Conservation (phyloP, 2,888 invertebrate genomes). For the Thecophora atra region DNA sequence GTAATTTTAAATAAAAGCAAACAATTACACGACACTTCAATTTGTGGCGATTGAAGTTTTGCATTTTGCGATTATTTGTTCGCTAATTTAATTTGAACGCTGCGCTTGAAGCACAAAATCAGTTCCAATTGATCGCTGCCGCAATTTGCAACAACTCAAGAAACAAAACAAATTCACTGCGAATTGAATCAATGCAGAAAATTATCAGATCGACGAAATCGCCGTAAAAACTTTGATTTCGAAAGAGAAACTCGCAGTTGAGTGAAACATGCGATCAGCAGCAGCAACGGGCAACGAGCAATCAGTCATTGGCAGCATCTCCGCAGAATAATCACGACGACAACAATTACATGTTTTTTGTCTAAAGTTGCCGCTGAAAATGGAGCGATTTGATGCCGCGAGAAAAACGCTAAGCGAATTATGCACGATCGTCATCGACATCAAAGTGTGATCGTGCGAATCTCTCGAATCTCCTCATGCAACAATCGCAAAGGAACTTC, state of each 20-base stretch:
- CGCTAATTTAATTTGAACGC: too few species aligned
- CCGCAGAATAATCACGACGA: background rate
- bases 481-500: background rate
- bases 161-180: slow-evolving; percentile 11
- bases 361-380: slow-evolving; percentile 20
- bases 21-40: too few species aligned
- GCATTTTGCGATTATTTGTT: background rate
- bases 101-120: too few species aligned
- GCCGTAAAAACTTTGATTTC: background rate
- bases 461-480: background rate
- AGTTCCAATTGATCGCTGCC: too few species aligned
- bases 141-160: background rate
- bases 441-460: slow-evolving; percentile 9
- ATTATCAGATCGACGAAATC: background rate
- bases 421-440: slow-evolving; percentile 4
- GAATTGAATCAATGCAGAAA: background rate
- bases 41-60: too few species aligned
- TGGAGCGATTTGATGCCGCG: slow-evolving; percentile 9
- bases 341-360: slow-evolving; percentile 10
- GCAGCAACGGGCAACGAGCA: background rate
- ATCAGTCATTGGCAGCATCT: background rate
- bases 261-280: background rate
- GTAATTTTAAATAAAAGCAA: too few species aligned
- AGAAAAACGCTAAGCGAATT: slow-evolving; percentile 15
- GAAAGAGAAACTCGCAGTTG: background rate